A percentile compares a stretch with the other conserved stretches of the same genome.
These are phyloP conservation scores for Drymodes brunneopygia DNA, from an alignment of 2,113 vertebrate genomes.

Conservation along the genomic window DNA sequence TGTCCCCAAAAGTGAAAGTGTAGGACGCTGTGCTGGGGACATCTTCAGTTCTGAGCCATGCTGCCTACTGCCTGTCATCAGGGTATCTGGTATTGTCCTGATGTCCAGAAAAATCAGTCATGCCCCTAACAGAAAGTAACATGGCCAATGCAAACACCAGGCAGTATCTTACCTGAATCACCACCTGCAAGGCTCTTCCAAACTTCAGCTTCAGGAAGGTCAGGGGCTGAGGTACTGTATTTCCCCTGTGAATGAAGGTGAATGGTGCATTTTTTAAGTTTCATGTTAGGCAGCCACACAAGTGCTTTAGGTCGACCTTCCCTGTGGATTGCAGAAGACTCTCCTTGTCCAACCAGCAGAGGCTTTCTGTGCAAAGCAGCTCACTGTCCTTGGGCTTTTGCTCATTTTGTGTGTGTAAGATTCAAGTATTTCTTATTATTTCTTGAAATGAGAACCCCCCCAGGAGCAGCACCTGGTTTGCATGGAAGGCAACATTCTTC, in stretches of 20 bases:
- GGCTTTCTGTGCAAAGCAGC: background rate
- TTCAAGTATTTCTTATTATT: background rate
- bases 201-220: background rate
- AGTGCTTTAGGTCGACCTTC: background rate
- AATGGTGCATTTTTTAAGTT: background rate
- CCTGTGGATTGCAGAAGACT: background rate
- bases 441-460: background rate
- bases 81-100: background rate
- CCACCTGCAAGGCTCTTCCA: background rate
- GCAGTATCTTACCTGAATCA: background rate
- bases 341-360: background rate
- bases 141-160: background rate
- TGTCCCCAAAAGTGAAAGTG: background rate
- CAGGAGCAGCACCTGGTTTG: background rate
- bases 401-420: background rate
- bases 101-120: background rate
- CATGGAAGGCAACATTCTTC: background rate
- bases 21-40: too few relatives aligned
- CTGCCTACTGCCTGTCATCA: rapidly evolving
- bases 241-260: slow-evolving; percentile 10
- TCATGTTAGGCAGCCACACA: background rate
- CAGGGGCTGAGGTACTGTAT: background rate
- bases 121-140: background rate
- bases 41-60: background rate
- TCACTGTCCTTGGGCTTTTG: background rate